Percentiles rank a stretch among this genome's conserved stretches.
Conservation (phyloP, 2,888 invertebrate species). For the Drosophila quinaria region DNA sequence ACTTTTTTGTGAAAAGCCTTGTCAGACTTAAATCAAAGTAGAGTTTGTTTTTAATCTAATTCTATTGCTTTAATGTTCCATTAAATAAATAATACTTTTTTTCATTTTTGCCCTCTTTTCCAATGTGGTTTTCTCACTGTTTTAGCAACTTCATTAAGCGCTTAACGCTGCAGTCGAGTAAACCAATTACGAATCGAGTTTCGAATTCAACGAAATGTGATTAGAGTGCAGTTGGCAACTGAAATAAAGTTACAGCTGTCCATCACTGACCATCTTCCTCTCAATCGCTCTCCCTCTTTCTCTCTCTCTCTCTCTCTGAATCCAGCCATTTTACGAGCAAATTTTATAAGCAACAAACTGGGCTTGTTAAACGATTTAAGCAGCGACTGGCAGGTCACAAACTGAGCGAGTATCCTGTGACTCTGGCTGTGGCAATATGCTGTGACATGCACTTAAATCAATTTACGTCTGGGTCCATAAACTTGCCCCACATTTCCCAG, state of each 20-base stretch:
- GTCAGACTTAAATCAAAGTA: slow-evolving; percentile 23
- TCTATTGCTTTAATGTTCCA: not conserved
- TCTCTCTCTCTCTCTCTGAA: not conserved
- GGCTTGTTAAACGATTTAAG: slow-evolving; percentile 77
- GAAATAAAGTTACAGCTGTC: slow-evolving; percentile 44
- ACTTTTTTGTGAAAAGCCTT: slow-evolving; percentile 26
- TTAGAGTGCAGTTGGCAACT: slow-evolving; percentile 67
- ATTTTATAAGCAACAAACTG: slow-evolving; percentile 76
- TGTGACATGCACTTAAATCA: slow-evolving; percentile 80
- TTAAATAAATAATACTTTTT: not conserved
- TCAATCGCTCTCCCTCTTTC: too few relatives aligned
- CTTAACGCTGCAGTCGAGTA: slow-evolving; percentile 60
- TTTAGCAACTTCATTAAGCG: slow-evolving; percentile 68
- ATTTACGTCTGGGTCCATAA: slow-evolving; percentile 64
- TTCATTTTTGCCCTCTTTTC: not conserved
- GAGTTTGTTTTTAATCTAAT: not conserved
- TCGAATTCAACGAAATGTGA: slow-evolving; percentile 68
- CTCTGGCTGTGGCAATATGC: slow-evolving; percentile 56
- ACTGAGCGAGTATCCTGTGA: not conserved
- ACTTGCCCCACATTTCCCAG: slow-evolving; percentile 35
- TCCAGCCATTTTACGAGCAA: slow-evolving; percentile 68
- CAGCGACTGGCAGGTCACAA: slow-evolving; percentile 19
- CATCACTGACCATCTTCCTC: not conserved
- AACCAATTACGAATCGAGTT: slow-evolving; percentile 71
- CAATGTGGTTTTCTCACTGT: not conserved